Percentiles rank a stretch among this genome's conserved stretches.
Conservation (phyloP, 2,113 vertebrate genomes). For the Myotis lucifugus region DNA sequence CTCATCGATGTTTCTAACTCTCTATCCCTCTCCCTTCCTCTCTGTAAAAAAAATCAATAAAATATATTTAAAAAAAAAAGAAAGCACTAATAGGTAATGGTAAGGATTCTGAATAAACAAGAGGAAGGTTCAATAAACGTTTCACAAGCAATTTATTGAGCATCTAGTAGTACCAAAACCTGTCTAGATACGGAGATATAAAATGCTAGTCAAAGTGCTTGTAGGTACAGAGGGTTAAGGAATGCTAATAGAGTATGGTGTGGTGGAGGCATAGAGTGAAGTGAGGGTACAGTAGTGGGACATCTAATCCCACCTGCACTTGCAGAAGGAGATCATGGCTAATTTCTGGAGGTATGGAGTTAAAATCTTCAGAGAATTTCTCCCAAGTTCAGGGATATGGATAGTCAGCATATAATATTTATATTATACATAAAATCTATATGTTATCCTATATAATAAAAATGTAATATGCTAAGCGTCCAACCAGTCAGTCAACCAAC, state of each 20-base stretch:
- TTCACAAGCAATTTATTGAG: not conserved
- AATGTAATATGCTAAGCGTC: no score
- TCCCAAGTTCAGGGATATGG: not conserved
- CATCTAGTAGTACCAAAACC: not conserved
- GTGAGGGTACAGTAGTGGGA: no score
- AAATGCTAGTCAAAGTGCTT: not conserved
- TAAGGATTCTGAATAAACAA: not conserved
- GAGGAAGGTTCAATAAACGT: not conserved
- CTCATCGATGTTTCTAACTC: no score
- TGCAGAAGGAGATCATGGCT: not conserved
- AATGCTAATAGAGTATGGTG: not conserved
- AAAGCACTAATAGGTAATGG: not conserved
- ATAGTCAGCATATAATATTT: not conserved
- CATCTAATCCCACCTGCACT: not conserved
- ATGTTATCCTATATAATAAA: not conserved
- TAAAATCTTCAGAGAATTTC: not conserved
- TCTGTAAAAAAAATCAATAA: no score
- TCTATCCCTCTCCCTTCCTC: no score
- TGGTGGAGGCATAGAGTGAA: not conserved
- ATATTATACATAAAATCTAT: not conserved
- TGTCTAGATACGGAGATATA: not conserved
- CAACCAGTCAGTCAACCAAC: no score
- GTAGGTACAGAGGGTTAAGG: not conserved
- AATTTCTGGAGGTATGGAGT: not conserved
- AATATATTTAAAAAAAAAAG: no score